Percentiles rank a stretch among this genome's conserved stretches.
phyloP scores from a whole-genome alignment of 2,113 vertebrate genomes.

The Thermophis baileyi region DNA sequence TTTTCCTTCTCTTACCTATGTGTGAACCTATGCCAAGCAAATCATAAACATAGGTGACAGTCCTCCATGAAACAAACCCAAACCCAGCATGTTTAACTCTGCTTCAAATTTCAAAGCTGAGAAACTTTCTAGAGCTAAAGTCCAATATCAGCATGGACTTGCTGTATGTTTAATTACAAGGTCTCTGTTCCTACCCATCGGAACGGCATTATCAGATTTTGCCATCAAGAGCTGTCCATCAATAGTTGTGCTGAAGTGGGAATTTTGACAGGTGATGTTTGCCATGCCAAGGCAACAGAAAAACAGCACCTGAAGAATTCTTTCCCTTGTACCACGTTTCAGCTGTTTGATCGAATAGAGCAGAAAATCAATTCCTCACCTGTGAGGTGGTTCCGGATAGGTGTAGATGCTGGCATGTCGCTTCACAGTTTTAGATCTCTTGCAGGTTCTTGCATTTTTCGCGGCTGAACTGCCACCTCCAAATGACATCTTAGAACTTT shows the following conservation, averaged over 20 bases:
- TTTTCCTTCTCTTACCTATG: background rate
- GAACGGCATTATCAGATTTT: background rate
- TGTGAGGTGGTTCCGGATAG: conserved; percentile 80
- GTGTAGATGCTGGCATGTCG: conserved; percentile 78
- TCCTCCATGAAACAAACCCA: background rate
- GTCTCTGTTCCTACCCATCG: background rate
- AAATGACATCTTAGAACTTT: conserved; percentile 60
- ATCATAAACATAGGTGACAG: background rate
- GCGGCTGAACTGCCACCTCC: conserved; percentile 47
- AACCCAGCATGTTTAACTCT: background rate
- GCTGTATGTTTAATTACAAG: background rate
- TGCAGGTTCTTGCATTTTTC: conserved; percentile 70
- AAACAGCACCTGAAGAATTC: background rate
- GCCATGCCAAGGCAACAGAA: background rate
- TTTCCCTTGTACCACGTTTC: background rate
- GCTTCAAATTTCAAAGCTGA: background rate
- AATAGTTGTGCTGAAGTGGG: background rate
- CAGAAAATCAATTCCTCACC: conserved; percentile 69
- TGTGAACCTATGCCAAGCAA: background rate
- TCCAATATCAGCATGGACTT: background rate
- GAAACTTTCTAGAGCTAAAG: background rate
- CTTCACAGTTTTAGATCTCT: conserved; percentile 75
- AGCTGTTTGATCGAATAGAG: rapidly evolving
- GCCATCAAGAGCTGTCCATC: background rate
- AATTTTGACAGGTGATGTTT: background rate